Conservation (phyloP, 2,888 invertebrate genomes). For the Litoditis marina region DNA sequence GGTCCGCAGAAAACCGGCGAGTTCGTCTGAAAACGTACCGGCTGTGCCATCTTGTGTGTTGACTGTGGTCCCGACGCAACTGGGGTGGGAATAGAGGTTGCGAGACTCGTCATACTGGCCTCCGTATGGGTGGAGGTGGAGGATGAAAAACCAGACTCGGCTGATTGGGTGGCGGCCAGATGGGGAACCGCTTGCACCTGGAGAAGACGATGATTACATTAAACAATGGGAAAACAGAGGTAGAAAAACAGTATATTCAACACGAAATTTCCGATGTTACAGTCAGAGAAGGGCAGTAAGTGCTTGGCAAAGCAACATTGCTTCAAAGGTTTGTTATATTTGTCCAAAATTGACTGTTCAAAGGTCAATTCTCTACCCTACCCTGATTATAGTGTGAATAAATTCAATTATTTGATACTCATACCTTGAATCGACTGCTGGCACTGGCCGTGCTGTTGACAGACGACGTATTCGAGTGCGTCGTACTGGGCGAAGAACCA, state of each 20-base stretch:
- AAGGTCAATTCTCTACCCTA: too few relatives aligned
- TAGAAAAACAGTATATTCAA: too few relatives aligned
- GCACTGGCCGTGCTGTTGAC: slow-evolving; percentile 28
- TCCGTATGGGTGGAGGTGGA: slow-evolving; percentile 31
- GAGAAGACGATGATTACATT: background rate
- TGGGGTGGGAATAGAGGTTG: slow-evolving; percentile 10
- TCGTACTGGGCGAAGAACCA: slow-evolving; percentile 37
- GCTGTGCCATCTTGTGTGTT: too few relatives aligned
- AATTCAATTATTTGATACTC: too few relatives aligned
- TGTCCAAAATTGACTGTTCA: too few relatives aligned
- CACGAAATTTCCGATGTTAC: too few relatives aligned
- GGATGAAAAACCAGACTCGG: slow-evolving; percentile 36
- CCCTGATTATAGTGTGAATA: too few relatives aligned
- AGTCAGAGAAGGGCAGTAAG: too few relatives aligned
- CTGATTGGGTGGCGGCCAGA: slow-evolving; percentile 10
- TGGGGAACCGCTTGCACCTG: slow-evolving; percentile 31
- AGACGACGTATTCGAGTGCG: slow-evolving; percentile 41
- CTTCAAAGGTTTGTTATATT: too few relatives aligned
- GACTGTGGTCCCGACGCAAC: slow-evolving; percentile 1
- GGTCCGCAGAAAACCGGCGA: too few relatives aligned
- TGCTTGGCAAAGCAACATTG: too few relatives aligned
- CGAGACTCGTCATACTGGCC: slow-evolving; percentile 15
- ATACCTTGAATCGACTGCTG: slow-evolving; percentile 32
- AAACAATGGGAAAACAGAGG: too few relatives aligned
- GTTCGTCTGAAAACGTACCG: background rate